Conservation (phyloP, 2,113 vertebrate genomes). For the Proterorhinus semilunaris region DNA sequence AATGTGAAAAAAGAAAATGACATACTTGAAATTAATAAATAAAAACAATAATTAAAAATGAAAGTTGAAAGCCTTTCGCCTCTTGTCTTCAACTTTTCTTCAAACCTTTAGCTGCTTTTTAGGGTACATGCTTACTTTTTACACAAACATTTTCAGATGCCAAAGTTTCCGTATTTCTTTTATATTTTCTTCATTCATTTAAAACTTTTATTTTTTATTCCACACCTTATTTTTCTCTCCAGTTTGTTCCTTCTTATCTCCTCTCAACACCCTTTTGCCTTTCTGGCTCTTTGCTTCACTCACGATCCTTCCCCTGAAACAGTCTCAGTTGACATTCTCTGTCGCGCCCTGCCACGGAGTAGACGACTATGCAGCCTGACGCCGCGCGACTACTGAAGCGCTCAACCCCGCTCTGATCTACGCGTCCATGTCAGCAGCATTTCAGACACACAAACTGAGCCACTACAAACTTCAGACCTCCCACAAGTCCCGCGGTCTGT, state of each 20-base stretch:
- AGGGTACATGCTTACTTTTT: no score
- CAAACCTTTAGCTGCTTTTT: no score
- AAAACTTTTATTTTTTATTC: conserved; percentile 14
- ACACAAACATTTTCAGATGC: no score
- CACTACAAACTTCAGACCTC: conserved; percentile 27
- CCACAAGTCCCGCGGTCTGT: conserved; percentile 12
- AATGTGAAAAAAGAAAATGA: no score
- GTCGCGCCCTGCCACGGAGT: conserved; percentile 25
- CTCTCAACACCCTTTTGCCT: conserved; percentile 16
- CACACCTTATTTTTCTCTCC: neutral
- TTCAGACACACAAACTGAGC: conserved; percentile 34
- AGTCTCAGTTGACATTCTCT: conserved; percentile 55
- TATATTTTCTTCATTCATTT: neutral
- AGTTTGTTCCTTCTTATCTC: conserved; percentile 18
- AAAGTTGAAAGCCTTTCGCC: no score
- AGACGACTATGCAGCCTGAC: conserved; percentile 40
- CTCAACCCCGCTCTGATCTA: conserved; percentile 16
- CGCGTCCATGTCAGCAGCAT: conserved; percentile 30
- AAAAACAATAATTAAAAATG: no score
- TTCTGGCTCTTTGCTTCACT: conserved; percentile 36
- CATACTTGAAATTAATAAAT: no score
- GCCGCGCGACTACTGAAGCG: conserved; percentile 20
- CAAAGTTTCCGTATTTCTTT: no score
- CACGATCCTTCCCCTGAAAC: conserved; percentile 54
- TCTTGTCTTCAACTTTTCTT: no score